Evolutionary conservation across 2,113 vertebrate species (phyloP).

Genomic region (Eira barbara): DNA sequence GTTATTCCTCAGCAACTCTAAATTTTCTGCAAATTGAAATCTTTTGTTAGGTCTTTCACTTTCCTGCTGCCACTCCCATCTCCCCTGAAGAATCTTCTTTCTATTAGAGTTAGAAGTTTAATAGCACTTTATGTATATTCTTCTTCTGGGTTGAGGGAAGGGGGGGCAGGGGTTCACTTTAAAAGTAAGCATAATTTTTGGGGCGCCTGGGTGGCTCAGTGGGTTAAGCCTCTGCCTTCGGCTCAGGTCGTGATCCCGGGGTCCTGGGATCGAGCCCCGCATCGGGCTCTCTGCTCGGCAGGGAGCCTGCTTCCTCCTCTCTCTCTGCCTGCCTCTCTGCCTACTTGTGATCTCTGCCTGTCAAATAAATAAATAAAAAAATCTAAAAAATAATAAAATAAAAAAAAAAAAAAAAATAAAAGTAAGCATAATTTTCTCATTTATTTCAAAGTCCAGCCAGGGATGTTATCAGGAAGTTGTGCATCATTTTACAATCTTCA

Average conservation of each 20-base stretch:
- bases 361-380: too few species aligned
- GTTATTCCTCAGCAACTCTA: neutral
- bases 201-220: too few species aligned
- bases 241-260: too few species aligned
- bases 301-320: too few species aligned
- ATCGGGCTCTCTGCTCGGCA: too few species aligned
- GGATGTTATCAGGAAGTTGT: neutral
- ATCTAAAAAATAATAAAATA: too few species aligned
- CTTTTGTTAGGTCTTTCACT: neutral
- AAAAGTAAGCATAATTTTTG: neutral
- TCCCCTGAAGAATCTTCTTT: neutral
- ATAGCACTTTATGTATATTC: neutral
- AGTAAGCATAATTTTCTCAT: neutral
- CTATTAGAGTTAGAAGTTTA: neutral
- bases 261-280: too few species aligned
- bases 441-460: neutral
- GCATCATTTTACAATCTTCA: neutral
- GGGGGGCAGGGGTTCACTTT: neutral
- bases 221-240: too few species aligned
- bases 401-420: too few species aligned
- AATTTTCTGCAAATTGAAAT: slow-evolving; percentile 26
- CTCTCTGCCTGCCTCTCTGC: too few species aligned
- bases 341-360: too few species aligned
- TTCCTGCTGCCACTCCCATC: neutral
- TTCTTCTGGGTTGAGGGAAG: neutral